Evolutionary conservation across 2,888 invertebrate genomes (phyloP).

Genomic region (Synanthedon vespiformis): DNA sequence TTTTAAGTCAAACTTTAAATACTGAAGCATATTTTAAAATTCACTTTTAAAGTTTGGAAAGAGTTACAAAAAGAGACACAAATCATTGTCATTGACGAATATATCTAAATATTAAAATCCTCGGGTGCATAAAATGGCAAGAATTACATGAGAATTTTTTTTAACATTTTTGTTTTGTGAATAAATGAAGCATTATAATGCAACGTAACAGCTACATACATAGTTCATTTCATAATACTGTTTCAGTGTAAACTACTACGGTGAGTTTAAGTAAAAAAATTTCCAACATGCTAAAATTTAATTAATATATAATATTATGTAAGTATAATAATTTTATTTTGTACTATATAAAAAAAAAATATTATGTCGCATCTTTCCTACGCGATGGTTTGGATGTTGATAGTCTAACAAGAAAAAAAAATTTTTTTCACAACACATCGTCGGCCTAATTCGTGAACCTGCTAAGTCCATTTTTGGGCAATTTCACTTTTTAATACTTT

Average conservation of each 20-base stretch:
- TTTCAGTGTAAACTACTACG: constrained; percentile 14
- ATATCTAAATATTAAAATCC: no score
- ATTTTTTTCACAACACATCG: no score
- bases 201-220: not conserved
- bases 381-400: not conserved
- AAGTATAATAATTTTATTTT: constrained; percentile 46
- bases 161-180: constrained; percentile 5
- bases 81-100: no score
- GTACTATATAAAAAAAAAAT: constrained; percentile 51
- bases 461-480: no score
- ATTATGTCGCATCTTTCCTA: constrained; percentile 3
- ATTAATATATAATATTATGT: no score
- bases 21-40: no score
- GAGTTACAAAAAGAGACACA: no score
- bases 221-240: constrained; percentile 43
- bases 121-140: constrained; percentile 3
- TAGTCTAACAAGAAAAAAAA: no score
- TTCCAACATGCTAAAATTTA: not conserved
- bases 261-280: not conserved
- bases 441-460: no score
- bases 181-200: constrained; percentile 17
- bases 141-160: constrained; percentile 1
- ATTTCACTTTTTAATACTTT: no score
- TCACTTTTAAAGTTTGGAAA: no score
- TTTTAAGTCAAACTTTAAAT: no score